Evolutionary conservation across 1,140 invertebrate species (phyloP).

Genomic region (Plectus sambesii): DNA sequence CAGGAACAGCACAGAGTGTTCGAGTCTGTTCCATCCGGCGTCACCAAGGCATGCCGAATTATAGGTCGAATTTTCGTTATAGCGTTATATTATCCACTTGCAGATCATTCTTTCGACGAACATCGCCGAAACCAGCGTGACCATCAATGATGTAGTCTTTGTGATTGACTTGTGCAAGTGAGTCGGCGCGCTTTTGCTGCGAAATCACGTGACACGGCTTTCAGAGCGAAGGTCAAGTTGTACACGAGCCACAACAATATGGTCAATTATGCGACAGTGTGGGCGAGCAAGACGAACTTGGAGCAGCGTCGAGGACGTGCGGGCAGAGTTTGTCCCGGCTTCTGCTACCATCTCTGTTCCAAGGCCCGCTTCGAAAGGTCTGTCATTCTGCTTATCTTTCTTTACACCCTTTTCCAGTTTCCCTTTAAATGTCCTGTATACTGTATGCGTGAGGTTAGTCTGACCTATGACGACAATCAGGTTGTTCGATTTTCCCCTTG

Average conservation of each 20-base stretch:
- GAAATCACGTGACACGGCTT: conserved; percentile 15
- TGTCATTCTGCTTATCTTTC: conserved; percentile 6
- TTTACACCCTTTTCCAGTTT: no score
- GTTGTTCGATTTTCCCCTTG: no score
- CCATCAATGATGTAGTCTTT: conserved; percentile 76
- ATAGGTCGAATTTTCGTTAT: no score
- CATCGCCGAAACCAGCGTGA: conserved; percentile 84
- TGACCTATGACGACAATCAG: no score
- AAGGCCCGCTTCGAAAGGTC: conserved; percentile 26
- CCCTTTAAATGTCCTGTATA: no score
- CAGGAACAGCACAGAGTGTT: conserved; percentile 69
- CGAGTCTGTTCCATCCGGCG: conserved; percentile 52
- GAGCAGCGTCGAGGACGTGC: conserved; percentile 58
- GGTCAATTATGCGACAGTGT: conserved; percentile 45
- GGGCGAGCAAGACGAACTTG: conserved; percentile 56
- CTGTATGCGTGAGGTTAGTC: no score
- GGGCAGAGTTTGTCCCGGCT: conserved; percentile 60
- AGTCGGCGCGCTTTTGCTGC: neutral
- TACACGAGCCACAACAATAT: conserved; percentile 41
- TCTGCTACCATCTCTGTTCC: conserved; percentile 63
- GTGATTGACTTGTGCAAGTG: conserved; percentile 75
- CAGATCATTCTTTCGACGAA: conserved; percentile 70
- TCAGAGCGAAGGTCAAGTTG: conserved; percentile 32
- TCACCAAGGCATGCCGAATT: conserved; percentile 57
- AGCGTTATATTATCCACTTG: no score